These are phyloP conservation scores for Pinna nobilis DNA, from an alignment of 1,140 invertebrate genomes.

Conservation along the genomic window DNA sequence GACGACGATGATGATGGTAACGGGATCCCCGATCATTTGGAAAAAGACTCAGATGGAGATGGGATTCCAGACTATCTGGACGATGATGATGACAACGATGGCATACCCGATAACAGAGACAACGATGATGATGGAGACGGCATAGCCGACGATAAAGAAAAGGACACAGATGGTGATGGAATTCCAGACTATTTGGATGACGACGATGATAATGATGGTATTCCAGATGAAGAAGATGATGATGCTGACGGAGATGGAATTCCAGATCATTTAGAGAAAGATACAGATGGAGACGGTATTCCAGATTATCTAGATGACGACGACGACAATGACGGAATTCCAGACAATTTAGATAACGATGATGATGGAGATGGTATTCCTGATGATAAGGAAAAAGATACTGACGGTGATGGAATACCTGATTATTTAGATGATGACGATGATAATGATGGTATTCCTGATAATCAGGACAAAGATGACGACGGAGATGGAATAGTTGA, in stretches of 20 bases:
- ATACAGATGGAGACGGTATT: slow-evolving; percentile 60
- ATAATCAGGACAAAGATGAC: slow-evolving; percentile 52
- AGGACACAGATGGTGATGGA: slow-evolving; percentile 63
- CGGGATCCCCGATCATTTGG: slow-evolving; percentile 70
- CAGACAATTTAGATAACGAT: slow-evolving; percentile 59
- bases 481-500: slow-evolving; percentile 61
- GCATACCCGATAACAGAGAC: slow-evolving; percentile 64
- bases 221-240: slow-evolving; percentile 56
- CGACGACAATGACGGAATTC: slow-evolving; percentile 65
- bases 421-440: slow-evolving; percentile 60
- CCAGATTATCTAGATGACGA: slow-evolving; percentile 53
- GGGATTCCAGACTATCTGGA: slow-evolving; percentile 64
- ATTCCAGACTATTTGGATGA: slow-evolving; percentile 55
- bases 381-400: slow-evolving; percentile 61
- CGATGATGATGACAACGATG: slow-evolving; percentile 65
- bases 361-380: slow-evolving; percentile 63
- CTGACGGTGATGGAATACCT: slow-evolving; percentile 68
- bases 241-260: slow-evolving; percentile 60
- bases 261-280: slow-evolving; percentile 56
- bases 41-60: slow-evolving; percentile 64
- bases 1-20: slow-evolving; percentile 65
- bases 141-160: slow-evolving; percentile 60
- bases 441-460: slow-evolving; percentile 65
- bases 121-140: slow-evolving; percentile 64
- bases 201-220: slow-evolving; percentile 68